phyloP scores from a whole-genome alignment of 2,797 vertebrate species.

The Microctenopoma steveboyesi region DNA sequence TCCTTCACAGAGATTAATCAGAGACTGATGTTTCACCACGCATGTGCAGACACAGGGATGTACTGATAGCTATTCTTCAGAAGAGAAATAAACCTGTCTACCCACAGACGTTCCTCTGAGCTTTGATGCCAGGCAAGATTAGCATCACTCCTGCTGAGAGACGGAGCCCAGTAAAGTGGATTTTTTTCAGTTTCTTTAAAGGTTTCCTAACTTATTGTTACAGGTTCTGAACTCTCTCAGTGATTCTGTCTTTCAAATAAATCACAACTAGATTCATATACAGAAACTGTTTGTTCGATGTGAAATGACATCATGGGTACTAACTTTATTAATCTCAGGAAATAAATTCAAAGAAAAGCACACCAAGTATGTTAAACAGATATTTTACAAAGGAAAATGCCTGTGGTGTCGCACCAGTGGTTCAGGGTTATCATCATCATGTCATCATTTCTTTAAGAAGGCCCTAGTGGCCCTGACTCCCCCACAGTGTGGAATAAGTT shows the following conservation, averaged over 20 bases:
- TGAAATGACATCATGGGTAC: neutral
- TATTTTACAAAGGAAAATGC: neutral
- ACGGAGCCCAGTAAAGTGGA: constrained; percentile 7
- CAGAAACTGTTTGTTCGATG: constrained; percentile 2
- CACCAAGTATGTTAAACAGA: neutral
- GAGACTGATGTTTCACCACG: constrained; percentile 10
- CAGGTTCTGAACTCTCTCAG: neutral
- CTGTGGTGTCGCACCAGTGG: neutral
- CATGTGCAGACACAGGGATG: neutral
- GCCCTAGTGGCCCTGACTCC: neutral
- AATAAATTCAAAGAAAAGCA: neutral
- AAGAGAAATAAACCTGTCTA: constrained; percentile 22
- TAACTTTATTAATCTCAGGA: neutral
- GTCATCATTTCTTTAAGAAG: neutral
- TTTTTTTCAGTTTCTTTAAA: neutral
- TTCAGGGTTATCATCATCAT: neutral
- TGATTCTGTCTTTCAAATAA: constrained; percentile 7
- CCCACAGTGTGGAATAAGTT: neutral
- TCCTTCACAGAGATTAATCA: constrained; percentile 29
- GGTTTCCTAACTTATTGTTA: neutral
- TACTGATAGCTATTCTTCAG: constrained; percentile 34
- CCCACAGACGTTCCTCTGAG: constrained; percentile 27
- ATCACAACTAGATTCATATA: neutral
- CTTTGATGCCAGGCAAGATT: constrained; percentile 39
- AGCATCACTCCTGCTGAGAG: constrained; percentile 38